Evolutionary conservation across 2,113 vertebrate genomes (phyloP).

Genomic region (Lophius piscatorius): DNA sequence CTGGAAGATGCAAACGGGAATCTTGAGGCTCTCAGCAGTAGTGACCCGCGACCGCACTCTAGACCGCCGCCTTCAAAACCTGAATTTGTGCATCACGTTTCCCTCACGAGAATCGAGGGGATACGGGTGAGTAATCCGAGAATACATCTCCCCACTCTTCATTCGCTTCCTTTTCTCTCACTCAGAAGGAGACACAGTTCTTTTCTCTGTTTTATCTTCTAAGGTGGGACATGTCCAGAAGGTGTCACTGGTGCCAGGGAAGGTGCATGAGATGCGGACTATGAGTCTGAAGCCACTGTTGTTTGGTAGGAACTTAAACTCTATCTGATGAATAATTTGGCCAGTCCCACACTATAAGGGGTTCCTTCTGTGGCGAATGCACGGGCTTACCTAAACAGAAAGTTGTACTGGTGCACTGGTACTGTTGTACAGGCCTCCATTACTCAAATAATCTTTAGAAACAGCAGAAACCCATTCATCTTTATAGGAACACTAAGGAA

Average conservation of each 20-base stretch:
- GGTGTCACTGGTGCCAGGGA: constrained; percentile 85
- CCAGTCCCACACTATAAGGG: too few relatives aligned
- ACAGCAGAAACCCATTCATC: too few relatives aligned
- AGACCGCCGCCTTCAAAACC: constrained; percentile 49
- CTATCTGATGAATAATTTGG: too few relatives aligned
- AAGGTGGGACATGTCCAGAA: constrained; percentile 94
- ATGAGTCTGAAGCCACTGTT: constrained; percentile 95
- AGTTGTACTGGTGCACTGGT: too few relatives aligned
- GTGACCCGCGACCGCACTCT: constrained; percentile 39
- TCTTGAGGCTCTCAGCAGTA: constrained; percentile 37
- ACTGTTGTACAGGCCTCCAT: too few relatives aligned
- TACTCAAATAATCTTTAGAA: too few relatives aligned
- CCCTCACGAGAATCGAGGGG: constrained; percentile 89
- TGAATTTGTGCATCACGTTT: constrained; percentile 52
- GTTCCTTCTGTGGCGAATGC: too few relatives aligned
- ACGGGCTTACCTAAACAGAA: background rate
- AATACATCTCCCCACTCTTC: background rate
- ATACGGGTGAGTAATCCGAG: constrained; percentile 86
- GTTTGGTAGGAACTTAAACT: constrained; percentile 85
- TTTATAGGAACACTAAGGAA: too few relatives aligned
- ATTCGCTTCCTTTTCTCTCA: background rate
- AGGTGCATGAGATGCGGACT: constrained; percentile 88
- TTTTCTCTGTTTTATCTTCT: background rate
- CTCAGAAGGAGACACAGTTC: background rate
- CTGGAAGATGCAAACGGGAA: constrained; percentile 59